A percentile compares a stretch with the other conserved stretches of the same genome.
phyloP scores from a whole-genome alignment of 1,140 invertebrate species.

The Nomia melanderi region DNA sequence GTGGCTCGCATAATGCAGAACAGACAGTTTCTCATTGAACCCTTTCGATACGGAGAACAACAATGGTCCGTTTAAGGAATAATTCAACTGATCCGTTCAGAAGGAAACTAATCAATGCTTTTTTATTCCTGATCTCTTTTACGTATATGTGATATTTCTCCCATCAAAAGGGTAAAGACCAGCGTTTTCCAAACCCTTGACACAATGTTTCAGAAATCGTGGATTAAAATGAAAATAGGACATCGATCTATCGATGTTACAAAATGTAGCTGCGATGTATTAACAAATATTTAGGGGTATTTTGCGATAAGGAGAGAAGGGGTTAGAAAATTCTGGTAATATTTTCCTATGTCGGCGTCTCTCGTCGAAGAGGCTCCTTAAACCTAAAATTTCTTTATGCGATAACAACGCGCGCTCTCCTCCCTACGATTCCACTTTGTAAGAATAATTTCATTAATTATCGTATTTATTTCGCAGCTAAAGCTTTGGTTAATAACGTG shows the following conservation, averaged over 20 bases:
- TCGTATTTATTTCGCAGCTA: slow-evolving; percentile 59
- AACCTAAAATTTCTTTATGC: slow-evolving; percentile 51
- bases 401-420: slow-evolving; percentile 20
- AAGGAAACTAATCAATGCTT: neutral
- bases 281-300: neutral
- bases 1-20: neutral
- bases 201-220: neutral
- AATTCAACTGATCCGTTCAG: neutral
- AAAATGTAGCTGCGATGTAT: neutral
- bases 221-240: neutral
- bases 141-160: neutral
- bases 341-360: slow-evolving; percentile 19
- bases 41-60: neutral
- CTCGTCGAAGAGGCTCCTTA: slow-evolving; percentile 45
- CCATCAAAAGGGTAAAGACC: slow-evolving; percentile 4
- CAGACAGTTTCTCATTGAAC: neutral
- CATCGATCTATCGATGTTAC: neutral
- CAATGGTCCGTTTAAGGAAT: neutral
- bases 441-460: slow-evolving; percentile 68
- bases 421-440: slow-evolving; percentile 54
- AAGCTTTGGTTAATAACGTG: slow-evolving; percentile 64
- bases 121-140: neutral
- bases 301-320: no score
- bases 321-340: slow-evolving; percentile 1
- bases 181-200: slow-evolving; percentile 18